Conservation (phyloP, 2,888 invertebrate species). For the Selenia dentaria region DNA sequence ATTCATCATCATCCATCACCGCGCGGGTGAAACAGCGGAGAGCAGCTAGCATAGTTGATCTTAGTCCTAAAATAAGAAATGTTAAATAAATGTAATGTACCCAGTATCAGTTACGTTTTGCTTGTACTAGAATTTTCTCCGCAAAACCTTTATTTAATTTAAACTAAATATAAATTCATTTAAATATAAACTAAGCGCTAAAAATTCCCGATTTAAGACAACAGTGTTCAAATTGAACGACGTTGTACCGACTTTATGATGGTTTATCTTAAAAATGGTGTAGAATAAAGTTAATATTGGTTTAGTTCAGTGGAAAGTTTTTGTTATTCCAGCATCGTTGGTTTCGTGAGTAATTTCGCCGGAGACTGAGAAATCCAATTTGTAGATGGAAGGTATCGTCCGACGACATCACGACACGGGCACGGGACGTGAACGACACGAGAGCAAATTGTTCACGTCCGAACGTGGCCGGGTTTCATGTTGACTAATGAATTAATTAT, state of each 20-base stretch:
- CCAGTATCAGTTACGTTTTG: too few species aligned
- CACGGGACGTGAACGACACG: constrained; percentile 1
- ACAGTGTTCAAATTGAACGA: constrained; percentile 25
- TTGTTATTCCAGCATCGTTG: constrained; percentile 31
- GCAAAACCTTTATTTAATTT: neutral
- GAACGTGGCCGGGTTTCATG: constrained; percentile 1
- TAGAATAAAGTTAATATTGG: constrained; percentile 20
- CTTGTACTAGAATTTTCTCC: neutral
- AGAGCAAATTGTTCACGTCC: constrained; percentile 5
- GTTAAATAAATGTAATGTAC: too few species aligned
- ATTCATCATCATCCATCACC: too few species aligned
- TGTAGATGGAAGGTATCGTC: constrained; percentile 35
- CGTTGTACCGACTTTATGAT: constrained; percentile 18
- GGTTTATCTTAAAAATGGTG: constrained; percentile 25
- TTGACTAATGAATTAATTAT: constrained; percentile 5
- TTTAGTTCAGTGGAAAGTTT: constrained; percentile 25
- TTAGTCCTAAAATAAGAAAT: too few species aligned
- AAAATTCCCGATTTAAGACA: constrained; percentile 16
- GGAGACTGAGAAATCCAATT: constrained; percentile 41
- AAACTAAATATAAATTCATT: constrained; percentile 3
- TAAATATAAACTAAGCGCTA: constrained; percentile 10
- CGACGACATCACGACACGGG: constrained; percentile 18
- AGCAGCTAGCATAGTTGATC: too few species aligned
- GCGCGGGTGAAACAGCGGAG: too few species aligned
- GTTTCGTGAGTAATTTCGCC: constrained; percentile 25